Conservation (phyloP, 2,113 vertebrate genomes). For the Caranx melampygus region DNA sequence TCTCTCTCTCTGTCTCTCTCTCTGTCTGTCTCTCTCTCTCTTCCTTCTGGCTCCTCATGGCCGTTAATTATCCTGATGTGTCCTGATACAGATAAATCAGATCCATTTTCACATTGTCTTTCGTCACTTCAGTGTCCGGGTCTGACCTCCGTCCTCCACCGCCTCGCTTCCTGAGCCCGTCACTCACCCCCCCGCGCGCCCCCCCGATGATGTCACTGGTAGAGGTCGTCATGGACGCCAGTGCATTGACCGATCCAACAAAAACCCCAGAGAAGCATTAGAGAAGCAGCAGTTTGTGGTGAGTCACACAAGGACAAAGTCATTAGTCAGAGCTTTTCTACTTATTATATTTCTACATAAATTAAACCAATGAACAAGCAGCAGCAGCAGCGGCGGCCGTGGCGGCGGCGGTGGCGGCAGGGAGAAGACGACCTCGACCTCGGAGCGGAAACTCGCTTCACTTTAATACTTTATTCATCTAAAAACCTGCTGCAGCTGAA, state of each 20-base stretch:
- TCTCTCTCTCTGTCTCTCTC: background rate
- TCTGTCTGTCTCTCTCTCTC: background rate
- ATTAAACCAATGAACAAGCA: background rate
- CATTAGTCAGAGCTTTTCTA: background rate
- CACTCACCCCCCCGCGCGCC: too few relatives aligned
- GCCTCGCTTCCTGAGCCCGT: background rate
- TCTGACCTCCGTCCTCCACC: background rate
- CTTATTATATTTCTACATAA: background rate
- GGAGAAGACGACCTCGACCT: background rate
- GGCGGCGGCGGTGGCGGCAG: too few relatives aligned
- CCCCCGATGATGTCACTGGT: background rate
- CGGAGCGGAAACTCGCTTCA: background rate
- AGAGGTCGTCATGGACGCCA: background rate
- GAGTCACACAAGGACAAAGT: background rate
- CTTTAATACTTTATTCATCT: too few relatives aligned
- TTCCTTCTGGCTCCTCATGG: background rate
- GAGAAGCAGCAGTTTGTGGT: background rate
- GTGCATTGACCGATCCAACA: background rate
- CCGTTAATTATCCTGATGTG: conserved; percentile 3
- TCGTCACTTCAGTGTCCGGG: background rate
- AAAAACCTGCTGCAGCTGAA: too few relatives aligned
- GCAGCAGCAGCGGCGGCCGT: background rate
- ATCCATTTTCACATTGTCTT: background rate
- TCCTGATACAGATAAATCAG: conserved; percentile 18
- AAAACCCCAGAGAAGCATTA: conserved; percentile 32